Evolutionary conservation across 37 sponge, comb jelly and placozoan genomes (phyloP).

Genomic region (Agelas oroides): DNA sequence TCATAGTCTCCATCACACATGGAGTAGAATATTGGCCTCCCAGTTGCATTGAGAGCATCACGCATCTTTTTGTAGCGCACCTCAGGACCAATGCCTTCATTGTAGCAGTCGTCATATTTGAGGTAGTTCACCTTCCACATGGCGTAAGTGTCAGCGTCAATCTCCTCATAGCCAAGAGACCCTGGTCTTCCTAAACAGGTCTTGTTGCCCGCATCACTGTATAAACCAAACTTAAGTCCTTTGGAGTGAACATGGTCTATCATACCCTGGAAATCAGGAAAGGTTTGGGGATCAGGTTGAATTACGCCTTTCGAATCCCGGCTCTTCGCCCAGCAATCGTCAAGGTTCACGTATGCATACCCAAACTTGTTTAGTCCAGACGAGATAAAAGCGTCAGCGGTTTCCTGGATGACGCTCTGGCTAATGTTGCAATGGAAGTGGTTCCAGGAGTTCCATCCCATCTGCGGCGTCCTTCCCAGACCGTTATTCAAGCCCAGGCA

Average conservation of each 20-base stretch:
- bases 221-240: conserved; percentile 84
- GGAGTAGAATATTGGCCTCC: conserved; percentile 83
- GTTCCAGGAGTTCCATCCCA: conserved; percentile 94
- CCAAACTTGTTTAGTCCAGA: conserved; percentile 62
- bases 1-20: conserved; percentile 85
- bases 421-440: conserved; percentile 71
- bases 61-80: conserved; percentile 79
- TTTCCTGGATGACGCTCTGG: conserved; percentile 45
- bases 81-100: conserved; percentile 37
- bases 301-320: conserved; percentile 48
- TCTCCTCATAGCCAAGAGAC: conserved; percentile 74
- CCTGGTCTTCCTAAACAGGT: conserved; percentile 82
- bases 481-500: conserved; percentile 68
- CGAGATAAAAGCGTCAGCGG: conserved; percentile 61
- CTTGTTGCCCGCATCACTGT: conserved; percentile 93
- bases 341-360: conserved; percentile 84
- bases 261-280: conserved; percentile 86
- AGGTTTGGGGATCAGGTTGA: conserved; percentile 63
- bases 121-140: conserved; percentile 78
- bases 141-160: conserved; percentile 83
- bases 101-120: conserved; percentile 87
- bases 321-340: conserved; percentile 85
- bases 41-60: conserved; percentile 84
- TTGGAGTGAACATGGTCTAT: conserved; percentile 70
- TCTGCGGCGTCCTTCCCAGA: conserved; percentile 79